Evolutionary conservation across 2,888 invertebrate genomes (phyloP).

Genomic region (Micoletzkya japonica): DNA sequence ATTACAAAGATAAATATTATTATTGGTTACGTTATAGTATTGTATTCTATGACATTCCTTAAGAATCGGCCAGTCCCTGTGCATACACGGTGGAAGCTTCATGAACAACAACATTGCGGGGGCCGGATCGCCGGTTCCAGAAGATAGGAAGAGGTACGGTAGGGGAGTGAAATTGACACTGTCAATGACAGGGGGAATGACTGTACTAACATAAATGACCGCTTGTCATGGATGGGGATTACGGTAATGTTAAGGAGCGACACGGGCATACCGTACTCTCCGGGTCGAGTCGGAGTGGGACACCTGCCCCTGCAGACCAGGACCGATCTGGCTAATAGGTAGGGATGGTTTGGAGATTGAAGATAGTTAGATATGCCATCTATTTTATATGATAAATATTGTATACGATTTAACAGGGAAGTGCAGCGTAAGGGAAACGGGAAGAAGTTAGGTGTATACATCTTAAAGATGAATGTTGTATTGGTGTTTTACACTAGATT

Average conservation of each 20-base stretch:
- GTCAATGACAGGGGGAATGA: no score
- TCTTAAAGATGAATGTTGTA: not conserved
- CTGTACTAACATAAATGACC: no score
- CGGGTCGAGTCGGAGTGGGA: slow-evolving; percentile 69
- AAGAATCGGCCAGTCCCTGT: slow-evolving; percentile 71
- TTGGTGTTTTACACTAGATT: not conserved
- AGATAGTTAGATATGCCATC: no score
- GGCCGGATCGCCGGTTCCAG: slow-evolving; percentile 23
- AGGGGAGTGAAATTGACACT: not conserved
- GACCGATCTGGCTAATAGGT: slow-evolving; percentile 75
- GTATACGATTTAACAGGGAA: not conserved
- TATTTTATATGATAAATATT: no score
- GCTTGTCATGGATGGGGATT: not conserved
- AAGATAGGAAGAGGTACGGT: slow-evolving; percentile 27
- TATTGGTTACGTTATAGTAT: no score
- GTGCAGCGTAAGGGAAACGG: not conserved
- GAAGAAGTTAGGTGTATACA: not conserved
- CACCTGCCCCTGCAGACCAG: slow-evolving; percentile 73
- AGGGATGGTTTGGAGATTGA: no score
- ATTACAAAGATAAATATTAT: no score
- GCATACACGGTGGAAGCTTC: slow-evolving; percentile 66
- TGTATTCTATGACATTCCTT: no score
- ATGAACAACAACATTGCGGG: slow-evolving; percentile 25
- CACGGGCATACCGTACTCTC: slow-evolving; percentile 33
- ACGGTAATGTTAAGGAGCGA: slow-evolving; percentile 6